Evolutionary conservation across 2,888 invertebrate species (phyloP).

Genomic region (Ceraclea dissimilis): DNA sequence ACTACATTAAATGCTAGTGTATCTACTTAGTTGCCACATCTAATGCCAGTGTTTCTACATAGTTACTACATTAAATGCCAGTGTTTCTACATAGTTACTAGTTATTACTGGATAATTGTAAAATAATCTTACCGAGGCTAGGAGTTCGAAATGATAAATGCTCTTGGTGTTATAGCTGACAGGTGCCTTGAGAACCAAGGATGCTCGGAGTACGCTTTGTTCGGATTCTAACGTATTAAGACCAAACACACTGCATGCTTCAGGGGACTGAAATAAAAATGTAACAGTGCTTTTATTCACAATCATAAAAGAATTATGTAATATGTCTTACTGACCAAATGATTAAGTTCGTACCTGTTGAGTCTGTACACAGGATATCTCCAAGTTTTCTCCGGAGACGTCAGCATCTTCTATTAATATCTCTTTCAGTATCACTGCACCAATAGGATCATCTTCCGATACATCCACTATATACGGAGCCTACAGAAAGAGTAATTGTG

Average conservation of each 20-base stretch:
- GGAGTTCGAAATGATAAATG: conserved; percentile 68
- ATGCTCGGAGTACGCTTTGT: conserved; percentile 64
- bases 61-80: no score
- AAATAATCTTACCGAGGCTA: conserved; percentile 71
- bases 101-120: no score
- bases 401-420: conserved; percentile 75
- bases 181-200: conserved; percentile 59
- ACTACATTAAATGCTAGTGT: no score
- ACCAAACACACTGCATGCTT: conserved; percentile 64
- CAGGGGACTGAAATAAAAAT: conserved; percentile 49
- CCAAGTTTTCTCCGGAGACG: conserved; percentile 70
- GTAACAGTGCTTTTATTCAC: neutral
- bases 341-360: conserved; percentile 38
- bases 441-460: conserved; percentile 66
- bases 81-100: neutral
- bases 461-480: conserved; percentile 74
- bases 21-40: no score
- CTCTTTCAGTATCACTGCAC: conserved; percentile 62
- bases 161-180: conserved; percentile 73
- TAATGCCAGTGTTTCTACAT: no score
- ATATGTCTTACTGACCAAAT: no score
- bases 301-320: no score
- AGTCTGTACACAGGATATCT: conserved; percentile 56
- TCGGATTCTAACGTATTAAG: conserved; percentile 55
- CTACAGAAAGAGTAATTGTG: conserved; percentile 39